Evolutionary conservation across 2,113 vertebrate species (phyloP), one percentile per base, ranked within the genome.

Genomic region (Furnarius figulus): DNA sequence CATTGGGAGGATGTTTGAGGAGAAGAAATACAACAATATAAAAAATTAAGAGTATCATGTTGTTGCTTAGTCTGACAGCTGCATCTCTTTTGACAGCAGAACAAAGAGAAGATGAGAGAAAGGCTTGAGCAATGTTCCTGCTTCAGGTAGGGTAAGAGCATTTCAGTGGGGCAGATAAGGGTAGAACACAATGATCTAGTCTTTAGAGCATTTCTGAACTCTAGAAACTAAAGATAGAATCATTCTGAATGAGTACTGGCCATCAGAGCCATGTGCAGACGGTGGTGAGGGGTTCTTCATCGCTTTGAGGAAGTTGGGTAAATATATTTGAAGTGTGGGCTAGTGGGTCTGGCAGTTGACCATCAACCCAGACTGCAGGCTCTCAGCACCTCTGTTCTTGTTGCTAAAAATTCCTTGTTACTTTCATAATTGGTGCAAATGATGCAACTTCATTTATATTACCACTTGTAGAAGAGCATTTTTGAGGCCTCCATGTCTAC

Each of bases 371-470:
- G 68, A 81, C 73, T 89, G 68, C 59, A 90, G 72, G 22, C 86
- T 92, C 83, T 96, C 46, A 90, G 55, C 59, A 71, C 75, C 49
- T 85, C 66, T 49, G 22, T 91, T 92, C 87, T 58, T n/a, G 8
- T 77, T 83, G 55, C 85, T 91, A 79, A 90, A 95, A 95, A 87
- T 55, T 93, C 85, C 76, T 84, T 42, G 17, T 90, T 94, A 42
- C 87, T 94, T 85, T 94, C 87, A 31, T 96, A 86, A 86, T 75
- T 5, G 1, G 63, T 81, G 72, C 46, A 95, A 90, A 77, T 71
- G 89, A 33, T 94, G 78, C 65, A 95, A 96, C 33, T 92, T 88
- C 40, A 23, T 96, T 88, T 86, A 67, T 58, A 67, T 80, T 77
- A 25, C 53, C 63, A 67, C 87, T 93, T 73, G 30, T 58, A 91